Evolutionary conservation across 1,140 invertebrate genomes (phyloP), one percentile per base, ranked within the genome.

Genomic region (Acromyrmex charruanus): DNA sequence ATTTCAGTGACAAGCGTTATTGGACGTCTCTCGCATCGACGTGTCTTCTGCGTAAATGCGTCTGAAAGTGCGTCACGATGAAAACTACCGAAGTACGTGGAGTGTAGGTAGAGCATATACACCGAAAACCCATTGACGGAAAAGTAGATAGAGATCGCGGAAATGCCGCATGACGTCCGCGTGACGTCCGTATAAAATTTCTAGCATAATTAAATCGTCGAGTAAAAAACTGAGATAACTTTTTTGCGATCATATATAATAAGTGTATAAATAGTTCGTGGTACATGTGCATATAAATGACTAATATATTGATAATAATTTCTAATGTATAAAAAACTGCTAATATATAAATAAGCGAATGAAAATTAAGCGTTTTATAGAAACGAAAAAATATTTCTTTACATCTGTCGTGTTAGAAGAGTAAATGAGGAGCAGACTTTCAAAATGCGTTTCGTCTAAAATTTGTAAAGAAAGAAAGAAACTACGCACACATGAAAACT

Each of bases 41-140:
- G 82, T 86, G 79, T 84, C 88, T 88, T 91, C 61, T 55, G 87
- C 74, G 87, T 85, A 90, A 75, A 86, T 80, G 80, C 65, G 82
- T 51, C n/a, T 59, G 10, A 39, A 39, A 80, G 68, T 88, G 89
- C 90, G 87, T 88, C 90, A 91, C 82, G 85, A 84, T 87, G 81
- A 88, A 88, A 90, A 87, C 65, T 86, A 61, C 77, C 77, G 51
- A 74, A 72, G 59, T 21, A n/a, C 44, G 51, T 2, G 7, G 21
- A 44, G 53, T 21, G 28, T 18, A 39, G n/a, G 55, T 58, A 61
- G 84, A 61, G 84, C 51, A 49, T 68, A 77, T 61, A 77, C 28
- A 65, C 35, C 53, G 69, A 89, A 77, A 82, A 61, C 5, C 21
- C 4, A 68, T 51, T 69, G 74, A 59, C 53, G 71, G 59, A 35